phyloP scores from a whole-genome alignment of 1,140 invertebrate species.

The Conus ventricosus region DNA sequence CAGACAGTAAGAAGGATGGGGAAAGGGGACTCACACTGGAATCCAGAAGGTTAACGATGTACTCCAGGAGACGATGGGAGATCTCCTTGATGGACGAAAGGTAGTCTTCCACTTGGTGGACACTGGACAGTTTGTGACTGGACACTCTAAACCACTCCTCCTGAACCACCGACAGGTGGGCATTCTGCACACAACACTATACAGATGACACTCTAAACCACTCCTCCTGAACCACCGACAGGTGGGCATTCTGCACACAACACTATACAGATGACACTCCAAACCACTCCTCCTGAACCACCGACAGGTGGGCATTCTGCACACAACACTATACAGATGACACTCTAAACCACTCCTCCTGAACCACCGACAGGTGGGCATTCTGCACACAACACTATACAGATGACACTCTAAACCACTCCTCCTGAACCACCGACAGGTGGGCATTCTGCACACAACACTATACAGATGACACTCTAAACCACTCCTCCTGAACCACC shows the following conservation, averaged over 20 bases:
- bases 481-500: slow-evolving; percentile 91
- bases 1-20: too few relatives aligned
- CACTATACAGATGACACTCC: slow-evolving; percentile 78
- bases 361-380: slow-evolving; percentile 79
- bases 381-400: slow-evolving; percentile 73
- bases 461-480: too few relatives aligned
- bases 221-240: slow-evolving; percentile 85
- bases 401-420: too few relatives aligned
- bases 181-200: slow-evolving; percentile 53
- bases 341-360: slow-evolving; percentile 91
- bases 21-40: slow-evolving; percentile 80
- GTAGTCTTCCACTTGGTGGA: slow-evolving; percentile 88
- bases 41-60: slow-evolving; percentile 90
- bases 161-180: slow-evolving; percentile 80
- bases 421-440: too few relatives aligned
- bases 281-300: slow-evolving; percentile 92
- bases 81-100: slow-evolving; percentile 89
- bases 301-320: slow-evolving; percentile 72
- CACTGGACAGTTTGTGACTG: slow-evolving; percentile 84
- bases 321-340: slow-evolving; percentile 70
- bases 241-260: slow-evolving; percentile 57
- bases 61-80: slow-evolving; percentile 84
- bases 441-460: too few relatives aligned
- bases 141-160: slow-evolving; percentile 92
- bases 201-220: slow-evolving; percentile 87